A percentile compares a stretch with the other conserved stretches of the same genome.
phyloP scores from a whole-genome alignment of 37 sponge, comb jelly and placozoan genomes.

The Agelas oroides region DNA sequence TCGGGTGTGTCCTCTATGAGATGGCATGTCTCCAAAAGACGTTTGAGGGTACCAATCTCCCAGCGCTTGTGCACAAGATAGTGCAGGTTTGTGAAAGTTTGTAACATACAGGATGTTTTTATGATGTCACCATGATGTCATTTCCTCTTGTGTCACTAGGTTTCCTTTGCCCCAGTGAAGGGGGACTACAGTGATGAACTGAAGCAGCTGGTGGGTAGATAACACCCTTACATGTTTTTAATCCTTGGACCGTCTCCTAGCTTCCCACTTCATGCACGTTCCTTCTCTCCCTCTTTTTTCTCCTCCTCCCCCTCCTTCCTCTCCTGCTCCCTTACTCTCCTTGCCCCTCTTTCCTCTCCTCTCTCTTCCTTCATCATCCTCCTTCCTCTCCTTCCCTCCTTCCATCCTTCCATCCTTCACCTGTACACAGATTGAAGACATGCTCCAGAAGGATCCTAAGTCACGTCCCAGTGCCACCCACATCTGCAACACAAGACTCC shows the following conservation, averaged over 20 bases:
- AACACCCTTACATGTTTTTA: background rate
- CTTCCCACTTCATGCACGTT: no score
- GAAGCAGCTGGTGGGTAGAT: slow-evolving; percentile 66
- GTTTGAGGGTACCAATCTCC: slow-evolving; percentile 95
- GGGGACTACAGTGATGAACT: slow-evolving; percentile 81
- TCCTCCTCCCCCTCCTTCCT: no score
- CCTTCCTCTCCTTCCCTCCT: no score
- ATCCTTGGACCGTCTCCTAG: no score
- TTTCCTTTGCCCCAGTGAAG: slow-evolving; percentile 70
- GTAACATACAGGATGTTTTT: background rate
- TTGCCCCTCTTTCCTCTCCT: no score
- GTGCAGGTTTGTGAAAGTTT: slow-evolving; percentile 64
- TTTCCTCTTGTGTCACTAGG: slow-evolving; percentile 20
- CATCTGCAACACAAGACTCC: slow-evolving; percentile 37
- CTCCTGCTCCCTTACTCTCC: no score
- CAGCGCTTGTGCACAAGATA: slow-evolving; percentile 95
- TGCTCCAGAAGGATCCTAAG: slow-evolving; percentile 82
- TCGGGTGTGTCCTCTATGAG: slow-evolving; percentile 77
- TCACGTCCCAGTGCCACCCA: slow-evolving; percentile 74
- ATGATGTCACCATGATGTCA: background rate
- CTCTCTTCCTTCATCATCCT: no score
- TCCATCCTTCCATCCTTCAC: no score
- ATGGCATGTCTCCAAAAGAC: slow-evolving; percentile 86
- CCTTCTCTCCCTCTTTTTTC: no score
- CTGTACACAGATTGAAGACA: slow-evolving; percentile 48